Evolutionary conservation across 2,797 vertebrate genomes (phyloP).

Genomic region (Spinibarbus caldwelli): DNA sequence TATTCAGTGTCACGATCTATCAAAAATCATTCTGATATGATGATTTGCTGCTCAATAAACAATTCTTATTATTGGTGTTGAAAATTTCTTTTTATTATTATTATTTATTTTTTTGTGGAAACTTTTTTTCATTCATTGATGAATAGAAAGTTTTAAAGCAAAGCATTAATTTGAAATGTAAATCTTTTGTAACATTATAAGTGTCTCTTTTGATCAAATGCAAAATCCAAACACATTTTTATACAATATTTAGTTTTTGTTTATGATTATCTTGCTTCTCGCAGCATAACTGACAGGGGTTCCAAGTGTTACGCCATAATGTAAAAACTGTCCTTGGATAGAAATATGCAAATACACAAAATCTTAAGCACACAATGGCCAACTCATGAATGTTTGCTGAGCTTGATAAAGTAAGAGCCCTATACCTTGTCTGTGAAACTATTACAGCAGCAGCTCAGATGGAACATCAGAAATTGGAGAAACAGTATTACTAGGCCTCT

Average conservation of each 20-base stretch:
- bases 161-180: no score
- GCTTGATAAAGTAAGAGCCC: constrained; percentile 52
- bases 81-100: no score
- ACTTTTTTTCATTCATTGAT: no score
- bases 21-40: neutral
- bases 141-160: no score
- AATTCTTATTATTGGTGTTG: no score
- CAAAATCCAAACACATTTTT: no score
- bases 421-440: constrained; percentile 54
- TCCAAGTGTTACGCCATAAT: no score
- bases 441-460: constrained; percentile 65
- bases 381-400: constrained; percentile 43
- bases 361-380: constrained; percentile 32
- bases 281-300: constrained; percentile 14
- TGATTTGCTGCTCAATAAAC: no score
- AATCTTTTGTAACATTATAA: no score
- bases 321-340: constrained; percentile 33
- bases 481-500: constrained; percentile 65
- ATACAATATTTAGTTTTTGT: neutral
- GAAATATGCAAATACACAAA: constrained; percentile 2
- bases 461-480: constrained; percentile 65
- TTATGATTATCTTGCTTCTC: constrained; percentile 15
- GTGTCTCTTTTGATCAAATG: neutral
- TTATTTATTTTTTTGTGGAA: no score
- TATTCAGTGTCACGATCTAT: neutral